Evolutionary conservation across 64 coral and sea anemone genomes (phyloP).

Genomic region (Anthopleura sola): DNA sequence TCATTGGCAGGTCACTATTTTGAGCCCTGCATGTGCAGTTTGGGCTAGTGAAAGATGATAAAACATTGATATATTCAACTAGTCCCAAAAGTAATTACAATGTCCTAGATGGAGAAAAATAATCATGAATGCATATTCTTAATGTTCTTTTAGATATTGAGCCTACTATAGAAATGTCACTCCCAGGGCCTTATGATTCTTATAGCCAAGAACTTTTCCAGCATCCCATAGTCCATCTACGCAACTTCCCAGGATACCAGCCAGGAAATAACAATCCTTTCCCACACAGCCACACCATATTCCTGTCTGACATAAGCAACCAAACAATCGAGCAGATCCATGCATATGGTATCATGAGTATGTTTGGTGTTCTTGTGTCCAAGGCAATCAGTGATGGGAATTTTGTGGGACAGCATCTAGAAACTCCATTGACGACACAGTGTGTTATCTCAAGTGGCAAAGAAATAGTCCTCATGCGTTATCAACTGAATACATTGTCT

Average conservation of each 20-base stretch:
- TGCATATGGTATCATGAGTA: slow-evolving; percentile 73
- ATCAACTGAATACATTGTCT: slow-evolving; percentile 92
- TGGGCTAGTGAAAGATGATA: too few species aligned
- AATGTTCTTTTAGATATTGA: slow-evolving; percentile 51
- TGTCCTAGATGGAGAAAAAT: too few species aligned
- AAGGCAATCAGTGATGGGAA: slow-evolving; percentile 56
- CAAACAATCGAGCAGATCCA: slow-evolving; percentile 57
- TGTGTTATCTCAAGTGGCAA: slow-evolving; percentile 80
- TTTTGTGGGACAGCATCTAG: slow-evolving; percentile 69
- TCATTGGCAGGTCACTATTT: too few species aligned
- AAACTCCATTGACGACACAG: slow-evolving; percentile 64
- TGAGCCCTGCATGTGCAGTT: too few species aligned
- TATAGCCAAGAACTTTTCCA: slow-evolving; percentile 67
- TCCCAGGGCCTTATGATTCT: slow-evolving; percentile 80
- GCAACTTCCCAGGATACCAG: slow-evolving; percentile 84
- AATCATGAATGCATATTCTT: background rate
- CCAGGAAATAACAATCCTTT: slow-evolving; percentile 46
- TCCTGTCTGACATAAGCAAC: slow-evolving; percentile 62
- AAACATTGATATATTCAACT: too few species aligned
- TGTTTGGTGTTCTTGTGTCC: slow-evolving; percentile 76
- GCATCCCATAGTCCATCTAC: slow-evolving; percentile 91
- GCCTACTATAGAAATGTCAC: slow-evolving; percentile 20
- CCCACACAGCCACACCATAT: slow-evolving; percentile 64
- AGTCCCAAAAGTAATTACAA: too few species aligned
- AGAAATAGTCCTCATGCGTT: slow-evolving; percentile 76